These are phyloP conservation scores for Anaspis maculata DNA, from an alignment of 2,888 invertebrate species.

Conservation along the genomic window DNA sequence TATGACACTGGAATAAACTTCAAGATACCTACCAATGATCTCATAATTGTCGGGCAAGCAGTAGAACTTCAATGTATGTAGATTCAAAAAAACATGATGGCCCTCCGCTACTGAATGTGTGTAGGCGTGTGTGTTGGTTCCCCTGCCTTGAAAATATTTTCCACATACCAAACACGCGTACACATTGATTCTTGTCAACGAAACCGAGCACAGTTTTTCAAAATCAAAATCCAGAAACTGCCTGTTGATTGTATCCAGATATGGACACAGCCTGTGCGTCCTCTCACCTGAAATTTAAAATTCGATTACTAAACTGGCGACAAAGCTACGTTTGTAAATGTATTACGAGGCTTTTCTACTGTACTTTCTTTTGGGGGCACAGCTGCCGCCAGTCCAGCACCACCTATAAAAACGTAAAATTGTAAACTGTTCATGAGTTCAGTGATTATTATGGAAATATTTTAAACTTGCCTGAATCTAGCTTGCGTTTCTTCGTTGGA, in stretches of 20 bases:
- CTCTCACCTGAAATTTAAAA: no score
- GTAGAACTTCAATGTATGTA: slow-evolving; percentile 95
- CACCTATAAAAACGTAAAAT: no score
- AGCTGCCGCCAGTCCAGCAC: no score
- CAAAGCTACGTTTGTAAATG: no score
- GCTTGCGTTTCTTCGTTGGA: no score
- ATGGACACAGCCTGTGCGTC: slow-evolving; percentile 66
- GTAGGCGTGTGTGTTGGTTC: slow-evolving; percentile 97
- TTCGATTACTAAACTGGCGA: no score
- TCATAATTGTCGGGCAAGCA: slow-evolving; percentile 99
- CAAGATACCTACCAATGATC: slow-evolving; percentile 85
- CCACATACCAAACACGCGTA: slow-evolving; percentile 99
- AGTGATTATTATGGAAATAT: no score
- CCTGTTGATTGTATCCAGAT: slow-evolving; percentile 95
- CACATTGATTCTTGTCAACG: slow-evolving; percentile 95
- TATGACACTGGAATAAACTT: no score
- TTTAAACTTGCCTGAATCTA: no score
- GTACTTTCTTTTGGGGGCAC: no score
- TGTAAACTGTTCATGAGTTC: no score
- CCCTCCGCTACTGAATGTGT: slow-evolving; percentile 97
- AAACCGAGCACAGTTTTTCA: slow-evolving; percentile 97
- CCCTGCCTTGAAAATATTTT: slow-evolving; percentile 96
- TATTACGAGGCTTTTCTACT: no score
- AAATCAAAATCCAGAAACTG: slow-evolving; percentile 98
- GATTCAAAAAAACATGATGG: slow-evolving; percentile 96